Evolutionary conservation across 2,888 invertebrate species (phyloP).

Genomic region (Anorthoa munda): DNA sequence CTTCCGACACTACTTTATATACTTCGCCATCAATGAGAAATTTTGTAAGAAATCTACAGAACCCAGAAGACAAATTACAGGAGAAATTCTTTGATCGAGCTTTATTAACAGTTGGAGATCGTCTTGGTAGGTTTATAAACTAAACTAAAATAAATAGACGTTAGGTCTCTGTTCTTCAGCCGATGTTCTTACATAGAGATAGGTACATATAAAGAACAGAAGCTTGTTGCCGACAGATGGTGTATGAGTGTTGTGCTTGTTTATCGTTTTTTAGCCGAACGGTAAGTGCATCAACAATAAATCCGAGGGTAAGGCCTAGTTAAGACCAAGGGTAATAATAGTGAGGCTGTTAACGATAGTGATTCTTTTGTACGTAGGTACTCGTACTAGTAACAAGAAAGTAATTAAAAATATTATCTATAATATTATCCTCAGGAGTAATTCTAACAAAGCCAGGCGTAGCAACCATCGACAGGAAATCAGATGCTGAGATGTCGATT

Average conservation of each 20-base stretch:
- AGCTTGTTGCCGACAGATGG: not conserved
- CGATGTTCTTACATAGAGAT: not conserved
- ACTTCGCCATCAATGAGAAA: constrained; percentile 67
- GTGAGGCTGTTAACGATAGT: too few species aligned
- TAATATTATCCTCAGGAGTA: constrained; percentile 57
- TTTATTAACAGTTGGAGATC: constrained; percentile 21
- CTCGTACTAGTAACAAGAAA: not conserved
- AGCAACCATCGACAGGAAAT: constrained; percentile 69
- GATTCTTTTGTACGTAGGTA: not conserved
- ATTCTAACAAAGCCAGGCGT: constrained; percentile 55
- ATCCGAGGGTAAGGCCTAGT: too few species aligned
- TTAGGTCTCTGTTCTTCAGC: too few species aligned
- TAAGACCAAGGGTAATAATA: too few species aligned
- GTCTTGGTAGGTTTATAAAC: constrained; percentile 53
- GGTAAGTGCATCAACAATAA: too few species aligned
- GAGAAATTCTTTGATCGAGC: constrained; percentile 50
- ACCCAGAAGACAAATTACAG: constrained; percentile 51
- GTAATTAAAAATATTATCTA: not conserved
- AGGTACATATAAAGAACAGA: not conserved
- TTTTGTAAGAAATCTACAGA: constrained; percentile 60
- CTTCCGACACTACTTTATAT: constrained; percentile 61
- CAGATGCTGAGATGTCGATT: constrained; percentile 70
- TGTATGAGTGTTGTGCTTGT: not conserved
- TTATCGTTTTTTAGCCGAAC: too few species aligned
- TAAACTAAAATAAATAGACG: not conserved